Base-by-base conservation (phyloP, 2,888 invertebrate genomes). In the Dorcus hopei region DNA sequence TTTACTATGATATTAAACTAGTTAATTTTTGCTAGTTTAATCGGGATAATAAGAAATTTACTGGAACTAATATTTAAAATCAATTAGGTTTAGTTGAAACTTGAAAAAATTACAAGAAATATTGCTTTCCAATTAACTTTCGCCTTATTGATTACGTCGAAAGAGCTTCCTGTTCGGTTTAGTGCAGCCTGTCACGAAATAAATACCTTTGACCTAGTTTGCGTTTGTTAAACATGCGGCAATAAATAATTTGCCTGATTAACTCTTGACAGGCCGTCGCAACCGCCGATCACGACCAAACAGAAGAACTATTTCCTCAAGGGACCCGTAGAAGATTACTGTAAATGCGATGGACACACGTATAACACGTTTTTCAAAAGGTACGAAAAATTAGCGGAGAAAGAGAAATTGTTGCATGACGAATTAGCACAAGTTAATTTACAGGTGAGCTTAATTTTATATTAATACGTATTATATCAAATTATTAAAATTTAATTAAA, bases 291-390 rank as follows among this genome's bases (percentile, higher is more conserved):
- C 6, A 81, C 81, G 7, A 79, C 81, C 2, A 77, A 79, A 52
- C 81, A 82, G 0, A 71, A 75, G 2, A 73, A 78, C 33, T 77
- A 80, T 54, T 81, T 79, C 61, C 75, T 79, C n/a, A 82, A 81
- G 0, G 80, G 82, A 8, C 79, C 83, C 0, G 83, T 85, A 2
- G 84, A 85, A 1, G 84, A 85, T 0, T 85, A 85, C 69, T 87
- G 87, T 67, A 83, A 85, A 71, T 87, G 87, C 75, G 85, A 86
- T 62, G 81, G 80, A 0, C 87, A 87, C 68, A 80, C 83, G 0
- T 85, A 85, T 68, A 82, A 83, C 0, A 85, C 83, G 0, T 77
- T 83, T 52, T 81, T 85, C 58, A 84, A 83, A 60, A 83, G 85
- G 61, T 87, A 86, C 75, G 83, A 83, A 67, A 82, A 84, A 63